phyloP scores from a whole-genome alignment of 2,797 vertebrate species.

The Triplophysa bombifrons region DNA sequence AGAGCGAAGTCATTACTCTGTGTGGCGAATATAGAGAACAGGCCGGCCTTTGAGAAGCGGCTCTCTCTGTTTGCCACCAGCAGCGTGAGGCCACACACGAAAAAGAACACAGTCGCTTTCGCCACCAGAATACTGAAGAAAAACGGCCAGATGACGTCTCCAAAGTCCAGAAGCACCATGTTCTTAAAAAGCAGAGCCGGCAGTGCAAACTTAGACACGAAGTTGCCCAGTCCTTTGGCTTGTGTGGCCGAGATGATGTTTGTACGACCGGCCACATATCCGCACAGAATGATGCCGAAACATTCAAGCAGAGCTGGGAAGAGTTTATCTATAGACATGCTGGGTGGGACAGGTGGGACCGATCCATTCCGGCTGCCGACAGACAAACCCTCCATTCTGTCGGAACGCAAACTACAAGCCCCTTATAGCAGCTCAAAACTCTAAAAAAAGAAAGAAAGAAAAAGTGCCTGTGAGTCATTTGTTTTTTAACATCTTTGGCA shows the following conservation, averaged over 20 bases:
- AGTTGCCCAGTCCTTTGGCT: slow-evolving; percentile 93
- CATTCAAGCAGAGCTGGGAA: slow-evolving; percentile 94
- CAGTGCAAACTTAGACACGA: slow-evolving; percentile 97
- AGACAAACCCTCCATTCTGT: slow-evolving; percentile 59
- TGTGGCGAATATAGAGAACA: slow-evolving; percentile 97
- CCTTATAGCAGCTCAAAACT: not conserved
- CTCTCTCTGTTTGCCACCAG: slow-evolving; percentile 85
- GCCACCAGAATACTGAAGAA: slow-evolving; percentile 92
- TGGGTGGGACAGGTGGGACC: slow-evolving; percentile 33
- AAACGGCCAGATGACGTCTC: slow-evolving; percentile 93
- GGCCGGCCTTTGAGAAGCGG: slow-evolving; percentile 91
- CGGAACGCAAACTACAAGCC: not conserved
- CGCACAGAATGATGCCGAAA: slow-evolving; percentile 96
- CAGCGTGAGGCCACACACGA: slow-evolving; percentile 88
- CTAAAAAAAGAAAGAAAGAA: not conserved
- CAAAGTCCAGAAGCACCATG: slow-evolving; percentile 95
- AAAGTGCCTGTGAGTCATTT: too few species aligned
- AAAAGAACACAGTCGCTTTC: slow-evolving; percentile 89
- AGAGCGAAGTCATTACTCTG: slow-evolving; percentile 99
- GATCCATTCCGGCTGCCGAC: not conserved
- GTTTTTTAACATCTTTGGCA: too few species aligned
- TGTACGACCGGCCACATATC: slow-evolving; percentile 90
- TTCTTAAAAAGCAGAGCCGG: slow-evolving; percentile 96
- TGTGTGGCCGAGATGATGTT: slow-evolving; percentile 92
- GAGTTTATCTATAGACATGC: slow-evolving; percentile 92